Evolutionary conservation across 2,113 vertebrate species (phyloP).

Genomic region (Apteryx owenii): DNA sequence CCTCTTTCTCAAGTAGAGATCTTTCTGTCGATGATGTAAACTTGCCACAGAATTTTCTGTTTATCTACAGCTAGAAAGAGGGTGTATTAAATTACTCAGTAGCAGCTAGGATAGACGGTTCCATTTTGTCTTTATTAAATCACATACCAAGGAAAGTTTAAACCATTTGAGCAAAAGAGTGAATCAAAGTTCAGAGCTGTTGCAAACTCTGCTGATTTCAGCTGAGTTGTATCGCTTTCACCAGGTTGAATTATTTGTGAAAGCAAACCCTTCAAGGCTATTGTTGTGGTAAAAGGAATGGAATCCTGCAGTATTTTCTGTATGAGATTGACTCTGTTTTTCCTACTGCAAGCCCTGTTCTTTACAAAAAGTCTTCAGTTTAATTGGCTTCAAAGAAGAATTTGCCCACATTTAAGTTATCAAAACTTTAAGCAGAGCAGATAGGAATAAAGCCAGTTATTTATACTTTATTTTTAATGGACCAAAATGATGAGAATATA

Average conservation of each 20-base stretch:
- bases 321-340: background rate
- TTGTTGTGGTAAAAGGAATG: conserved; percentile 37
- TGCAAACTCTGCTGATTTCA: conserved; percentile 5
- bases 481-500: conserved; percentile 30
- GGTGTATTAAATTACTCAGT: conserved; percentile 37
- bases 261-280: conserved; percentile 26
- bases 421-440: conserved; percentile 42
- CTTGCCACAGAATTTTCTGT: background rate
- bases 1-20: background rate
- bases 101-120: background rate
- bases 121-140: conserved; percentile 49
- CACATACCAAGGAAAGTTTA: background rate
- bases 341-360: background rate
- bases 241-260: conserved; percentile 29
- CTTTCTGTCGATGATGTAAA: background rate
- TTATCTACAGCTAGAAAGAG: background rate
- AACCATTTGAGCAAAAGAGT: background rate
- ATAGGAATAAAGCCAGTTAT: conserved; percentile 56
- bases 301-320: conserved; percentile 25
- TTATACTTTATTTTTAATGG: conserved; percentile 42
- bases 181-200: conserved; percentile 32
- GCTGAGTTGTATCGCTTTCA: conserved; percentile 50
- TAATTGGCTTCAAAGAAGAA: conserved; percentile 41
- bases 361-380: background rate
- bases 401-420: conserved; percentile 45